Evolutionary conservation across 2,113 vertebrate genomes (phyloP).

Genomic region (Choloepus hoffmanni): DNA sequence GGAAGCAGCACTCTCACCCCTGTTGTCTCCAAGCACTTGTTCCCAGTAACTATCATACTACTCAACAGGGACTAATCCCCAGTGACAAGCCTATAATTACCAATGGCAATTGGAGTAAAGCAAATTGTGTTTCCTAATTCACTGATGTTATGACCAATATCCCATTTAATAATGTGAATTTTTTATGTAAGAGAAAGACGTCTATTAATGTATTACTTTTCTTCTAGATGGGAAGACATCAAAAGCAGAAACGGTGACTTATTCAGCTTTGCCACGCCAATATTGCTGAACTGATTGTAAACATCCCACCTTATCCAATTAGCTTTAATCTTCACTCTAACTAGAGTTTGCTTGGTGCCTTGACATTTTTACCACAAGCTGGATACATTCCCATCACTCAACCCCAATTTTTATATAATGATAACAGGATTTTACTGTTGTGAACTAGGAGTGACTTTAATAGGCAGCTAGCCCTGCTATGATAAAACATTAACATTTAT

Average conservation of each 20-base stretch:
- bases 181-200: background rate
- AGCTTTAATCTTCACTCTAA: background rate
- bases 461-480: background rate
- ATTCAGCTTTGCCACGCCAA: background rate
- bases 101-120: background rate
- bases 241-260: background rate
- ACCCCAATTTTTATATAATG: background rate
- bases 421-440: background rate
- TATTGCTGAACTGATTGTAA: background rate
- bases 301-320: background rate
- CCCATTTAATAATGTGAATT: slow-evolving; percentile 19
- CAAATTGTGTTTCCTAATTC: slow-evolving; percentile 36
- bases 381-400: background rate
- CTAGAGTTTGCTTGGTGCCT: background rate
- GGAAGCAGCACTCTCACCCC: background rate
- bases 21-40: background rate
- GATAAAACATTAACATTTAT: background rate
- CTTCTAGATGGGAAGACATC: background rate
- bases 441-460: background rate
- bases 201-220: background rate
- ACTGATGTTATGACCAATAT: background rate
- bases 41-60: background rate
- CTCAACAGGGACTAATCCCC: background rate
- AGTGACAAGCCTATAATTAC: background rate
- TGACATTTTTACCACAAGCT: background rate